These are phyloP conservation scores for Sinopyrophorus schimmeli DNA, from an alignment of 2,888 invertebrate genomes.

Conservation along the genomic window DNA sequence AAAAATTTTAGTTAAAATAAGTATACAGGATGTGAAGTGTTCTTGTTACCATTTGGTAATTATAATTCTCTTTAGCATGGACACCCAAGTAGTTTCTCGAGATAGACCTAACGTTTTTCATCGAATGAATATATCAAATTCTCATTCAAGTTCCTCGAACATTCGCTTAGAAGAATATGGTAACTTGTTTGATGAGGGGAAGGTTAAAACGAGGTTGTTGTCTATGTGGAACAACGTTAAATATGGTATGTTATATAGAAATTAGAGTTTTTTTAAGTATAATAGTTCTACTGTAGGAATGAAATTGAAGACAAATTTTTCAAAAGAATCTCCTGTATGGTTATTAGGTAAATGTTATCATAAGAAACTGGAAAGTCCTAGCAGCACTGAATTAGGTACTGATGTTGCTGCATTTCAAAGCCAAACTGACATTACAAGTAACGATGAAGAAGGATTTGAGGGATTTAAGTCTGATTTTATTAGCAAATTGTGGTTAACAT, in stretches of 20 bases:
- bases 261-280: neutral
- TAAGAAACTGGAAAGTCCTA: slow-evolving; percentile 59
- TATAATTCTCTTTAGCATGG: slow-evolving; percentile 35
- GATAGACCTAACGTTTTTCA: slow-evolving; percentile 38
- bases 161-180: slow-evolving; percentile 48
- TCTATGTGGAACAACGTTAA: slow-evolving; percentile 93
- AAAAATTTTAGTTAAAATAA: neutral
- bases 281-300: slow-evolving; percentile 38
- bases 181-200: slow-evolving; percentile 64
- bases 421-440: slow-evolving; percentile 54
- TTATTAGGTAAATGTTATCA: slow-evolving; percentile 82
- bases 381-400: slow-evolving; percentile 61
- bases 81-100: slow-evolving; percentile 43
- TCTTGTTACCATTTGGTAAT: too few relatives aligned
- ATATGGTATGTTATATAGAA: slow-evolving; percentile 68
- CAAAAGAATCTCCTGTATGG: slow-evolving; percentile 88
- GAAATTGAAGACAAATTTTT: slow-evolving; percentile 76
- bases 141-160: slow-evolving; percentile 40
- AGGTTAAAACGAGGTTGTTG: slow-evolving; percentile 79
- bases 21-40: neutral
- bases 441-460: slow-evolving; percentile 67
- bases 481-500: slow-evolving; percentile 86
- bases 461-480: slow-evolving; percentile 83
- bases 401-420: slow-evolving; percentile 64
- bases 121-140: slow-evolving; percentile 31